A percentile compares a stretch with the other conserved stretches of the same genome.
These are phyloP conservation scores for Gymnopithys bicolor DNA, from an alignment of 2,797 vertebrate species.

Conservation along the genomic window DNA sequence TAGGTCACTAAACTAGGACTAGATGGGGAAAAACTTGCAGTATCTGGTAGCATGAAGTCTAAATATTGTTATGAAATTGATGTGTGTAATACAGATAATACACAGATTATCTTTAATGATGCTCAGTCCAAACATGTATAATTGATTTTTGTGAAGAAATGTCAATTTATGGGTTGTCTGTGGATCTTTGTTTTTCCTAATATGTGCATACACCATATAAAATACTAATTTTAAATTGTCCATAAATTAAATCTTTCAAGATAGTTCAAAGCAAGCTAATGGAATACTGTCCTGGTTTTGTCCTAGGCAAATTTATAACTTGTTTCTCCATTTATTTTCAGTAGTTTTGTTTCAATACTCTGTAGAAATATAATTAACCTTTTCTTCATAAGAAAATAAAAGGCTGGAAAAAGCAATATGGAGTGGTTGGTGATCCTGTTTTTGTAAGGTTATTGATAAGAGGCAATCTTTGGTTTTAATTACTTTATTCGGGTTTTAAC, in stretches of 20 bases:
- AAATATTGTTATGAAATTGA: neutral
- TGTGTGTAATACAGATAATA: neutral
- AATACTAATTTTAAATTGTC: neutral
- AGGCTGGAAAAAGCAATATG: neutral
- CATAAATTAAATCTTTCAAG: neutral
- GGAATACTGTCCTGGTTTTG: neutral
- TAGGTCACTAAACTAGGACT: neutral
- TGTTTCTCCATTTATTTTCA: neutral
- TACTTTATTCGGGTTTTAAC: neutral
- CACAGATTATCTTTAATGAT: neutral
- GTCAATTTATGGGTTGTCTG: neutral
- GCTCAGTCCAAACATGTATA: neutral
- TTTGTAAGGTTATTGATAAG: neutral
- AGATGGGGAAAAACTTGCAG: neutral
- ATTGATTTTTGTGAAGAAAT: neutral
- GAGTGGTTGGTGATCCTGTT: neutral
- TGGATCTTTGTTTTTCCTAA: neutral
- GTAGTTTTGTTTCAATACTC: neutral
- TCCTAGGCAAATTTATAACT: neutral
- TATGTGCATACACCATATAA: rapidly evolving
- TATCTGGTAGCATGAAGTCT: neutral
- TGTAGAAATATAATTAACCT: neutral
- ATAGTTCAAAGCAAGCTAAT: neutral
- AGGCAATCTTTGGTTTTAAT: neutral
- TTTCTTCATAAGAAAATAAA: neutral